Base-by-base conservation (phyloP, 2,113 vertebrate genomes). In the Nibea coibor region DNA sequence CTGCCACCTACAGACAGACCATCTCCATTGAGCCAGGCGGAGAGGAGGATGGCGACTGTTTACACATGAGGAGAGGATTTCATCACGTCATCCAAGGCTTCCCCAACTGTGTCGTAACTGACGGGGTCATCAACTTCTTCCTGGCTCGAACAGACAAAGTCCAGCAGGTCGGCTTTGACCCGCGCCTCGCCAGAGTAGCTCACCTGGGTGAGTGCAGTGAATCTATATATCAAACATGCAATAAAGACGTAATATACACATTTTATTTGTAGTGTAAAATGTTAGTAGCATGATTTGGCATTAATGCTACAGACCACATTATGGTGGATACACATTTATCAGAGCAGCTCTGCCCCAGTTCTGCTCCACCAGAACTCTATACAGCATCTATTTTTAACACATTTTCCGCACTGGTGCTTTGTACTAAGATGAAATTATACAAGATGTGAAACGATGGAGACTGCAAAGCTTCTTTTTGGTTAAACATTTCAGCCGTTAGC, bases 41-140 rank as follows among this genome's bases (percentile, higher is more conserved):
- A 5, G 93, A 95, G 26, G 93, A 96, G 9, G 95, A 95, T 0
- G 97, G 97, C 0, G 96, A 97, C 93, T 98, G 97, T 84, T 88
- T 98, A 26, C 95, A 93, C 76, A 93, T 94, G 56, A 93, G 88
- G 50, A 94, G 93, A 15, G 97, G 97, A 9, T 97, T 95, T 88
- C 96, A 98, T 84, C 96, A 97, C 43, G 10, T 89, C 84, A 95
- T 98, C 10, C 83, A 94, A 2, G 97, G 97, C 2, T 98, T 98
- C 84, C 97, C 97, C 0, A 94, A 93, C 91, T 98, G 97, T 4
- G 96, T 97, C 16, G 94, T 98, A 75, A 96, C 96, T 0, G 97
- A 98, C 0, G 97, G 96, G 0, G 96, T 97, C n/a, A 95, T 97
- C 20, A 98, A 98, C 92, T 98, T 98, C 92, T 98, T 98, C 86